Evolutionary conservation across 2,113 vertebrate genomes (phyloP).

Genomic region (Hyperoodon ampullatus): DNA sequence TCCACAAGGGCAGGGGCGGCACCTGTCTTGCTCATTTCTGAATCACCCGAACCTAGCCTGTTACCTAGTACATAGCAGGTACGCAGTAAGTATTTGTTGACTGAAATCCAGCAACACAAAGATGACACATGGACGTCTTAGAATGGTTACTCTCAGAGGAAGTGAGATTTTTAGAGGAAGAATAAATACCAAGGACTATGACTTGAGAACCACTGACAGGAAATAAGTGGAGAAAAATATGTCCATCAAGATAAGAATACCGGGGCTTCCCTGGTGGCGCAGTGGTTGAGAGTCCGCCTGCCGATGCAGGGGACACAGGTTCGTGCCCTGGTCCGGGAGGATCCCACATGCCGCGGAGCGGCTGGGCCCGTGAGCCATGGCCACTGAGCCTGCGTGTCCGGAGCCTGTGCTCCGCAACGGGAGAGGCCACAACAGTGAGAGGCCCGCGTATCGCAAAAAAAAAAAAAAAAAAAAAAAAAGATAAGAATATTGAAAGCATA

Average conservation of each 20-base stretch:
- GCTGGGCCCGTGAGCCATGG: no score
- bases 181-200: conserved; percentile 36
- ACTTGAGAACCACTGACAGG: conserved; percentile 53
- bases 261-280: neutral
- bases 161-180: neutral
- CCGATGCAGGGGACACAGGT: no score
- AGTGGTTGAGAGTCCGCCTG: no score
- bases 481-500: conserved; percentile 43
- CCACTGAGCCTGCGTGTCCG: no score
- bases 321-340: no score
- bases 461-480: neutral
- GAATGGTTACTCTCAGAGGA: neutral
- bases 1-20: neutral
- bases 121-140: neutral
- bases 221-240: conserved; percentile 46
- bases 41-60: neutral
- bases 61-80: neutral
- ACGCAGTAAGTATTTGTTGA: neutral
- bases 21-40: neutral
- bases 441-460: no score
- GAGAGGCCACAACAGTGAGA: no score
- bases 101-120: conserved; percentile 29
- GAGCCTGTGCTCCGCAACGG: no score
- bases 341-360: no score
- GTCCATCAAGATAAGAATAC: conserved; percentile 46